Evolutionary conservation across 1,140 invertebrate species (phyloP).

Genomic region (Zaprionus ornatus): DNA sequence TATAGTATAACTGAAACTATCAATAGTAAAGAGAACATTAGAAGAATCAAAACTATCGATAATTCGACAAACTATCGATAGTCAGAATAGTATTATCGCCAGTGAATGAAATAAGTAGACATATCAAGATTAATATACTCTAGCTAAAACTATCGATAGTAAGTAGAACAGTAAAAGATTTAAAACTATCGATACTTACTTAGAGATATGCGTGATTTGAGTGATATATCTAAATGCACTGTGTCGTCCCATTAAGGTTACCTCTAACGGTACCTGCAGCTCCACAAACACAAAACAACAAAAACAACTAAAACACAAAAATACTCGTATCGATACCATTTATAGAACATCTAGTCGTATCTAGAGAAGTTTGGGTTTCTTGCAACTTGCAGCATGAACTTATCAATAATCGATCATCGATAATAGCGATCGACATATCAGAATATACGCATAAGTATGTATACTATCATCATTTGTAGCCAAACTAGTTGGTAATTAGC

Average conservation of each 20-base stretch:
- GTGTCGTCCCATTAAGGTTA: not conserved
- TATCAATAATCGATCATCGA: not conserved
- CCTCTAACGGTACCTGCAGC: not conserved
- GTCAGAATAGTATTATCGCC: too few species aligned
- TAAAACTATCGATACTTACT: not conserved
- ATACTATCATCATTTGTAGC: not conserved
- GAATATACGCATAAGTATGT: conserved; percentile 1
- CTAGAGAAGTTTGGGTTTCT: conserved; percentile 8
- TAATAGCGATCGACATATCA: conserved; percentile 3
- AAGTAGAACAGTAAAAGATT: not conserved
- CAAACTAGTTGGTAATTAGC: conserved; percentile 6
- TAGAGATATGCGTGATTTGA: not conserved
- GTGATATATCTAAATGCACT: not conserved
- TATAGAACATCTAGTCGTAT: conserved; percentile 7
- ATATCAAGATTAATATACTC: not conserved
- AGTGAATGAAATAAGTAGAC: too few species aligned
- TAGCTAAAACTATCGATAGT: not conserved
- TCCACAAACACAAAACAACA: conserved; percentile 9
- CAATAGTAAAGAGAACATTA: not conserved
- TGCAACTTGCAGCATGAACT: conserved; percentile 1
- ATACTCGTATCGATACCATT: not conserved
- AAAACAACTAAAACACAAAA: not conserved
- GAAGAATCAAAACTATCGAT: not conserved
- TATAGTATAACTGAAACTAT: not conserved
- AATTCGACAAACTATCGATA: not conserved